A percentile compares a stretch with the other conserved stretches of the same genome.
Evolutionary conservation across 2,888 invertebrate genomes (phyloP).

Genomic region (Cheilosia vulpina): DNA sequence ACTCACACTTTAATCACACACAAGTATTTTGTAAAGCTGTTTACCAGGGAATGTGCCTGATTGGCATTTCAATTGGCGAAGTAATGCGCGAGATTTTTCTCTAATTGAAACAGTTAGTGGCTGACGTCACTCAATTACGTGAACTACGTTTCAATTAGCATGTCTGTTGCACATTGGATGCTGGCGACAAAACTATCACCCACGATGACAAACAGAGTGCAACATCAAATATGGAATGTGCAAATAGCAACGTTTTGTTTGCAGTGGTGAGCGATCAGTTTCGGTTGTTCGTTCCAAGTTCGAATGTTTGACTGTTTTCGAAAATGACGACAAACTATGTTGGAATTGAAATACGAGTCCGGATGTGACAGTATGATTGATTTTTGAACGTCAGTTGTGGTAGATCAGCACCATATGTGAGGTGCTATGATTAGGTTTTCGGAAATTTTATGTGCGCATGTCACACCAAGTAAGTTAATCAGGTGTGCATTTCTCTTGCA

Average conservation of each 20-base stretch:
- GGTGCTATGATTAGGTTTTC: conserved; percentile 9
- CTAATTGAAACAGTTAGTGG: conserved; percentile 12
- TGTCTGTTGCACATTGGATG: not conserved
- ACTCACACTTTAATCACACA: not conserved
- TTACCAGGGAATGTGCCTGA: conserved; percentile 15
- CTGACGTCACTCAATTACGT: conserved; percentile 3
- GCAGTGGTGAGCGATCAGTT: not conserved
- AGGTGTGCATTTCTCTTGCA: conserved; percentile 31
- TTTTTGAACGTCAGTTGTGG: conserved; percentile 1
- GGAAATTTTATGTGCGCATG: conserved; percentile 24
- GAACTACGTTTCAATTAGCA: not conserved
- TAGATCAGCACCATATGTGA: conserved; percentile 32
- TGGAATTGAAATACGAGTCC: not conserved
- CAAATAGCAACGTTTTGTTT: not conserved
- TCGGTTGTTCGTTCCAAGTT: not conserved
- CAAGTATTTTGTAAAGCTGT: not conserved
- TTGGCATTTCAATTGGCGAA: conserved; percentile 27
- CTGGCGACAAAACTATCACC: not conserved
- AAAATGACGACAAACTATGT: not conserved
- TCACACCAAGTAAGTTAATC: conserved; percentile 38
- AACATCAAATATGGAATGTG: conserved; percentile 1
- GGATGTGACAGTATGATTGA: not conserved
- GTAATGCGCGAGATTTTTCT: not conserved
- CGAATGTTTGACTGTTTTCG: not conserved
- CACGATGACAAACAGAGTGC: not conserved